phyloP scores from a whole-genome alignment of 2,888 invertebrate species.

The Ethmia dodecea region DNA sequence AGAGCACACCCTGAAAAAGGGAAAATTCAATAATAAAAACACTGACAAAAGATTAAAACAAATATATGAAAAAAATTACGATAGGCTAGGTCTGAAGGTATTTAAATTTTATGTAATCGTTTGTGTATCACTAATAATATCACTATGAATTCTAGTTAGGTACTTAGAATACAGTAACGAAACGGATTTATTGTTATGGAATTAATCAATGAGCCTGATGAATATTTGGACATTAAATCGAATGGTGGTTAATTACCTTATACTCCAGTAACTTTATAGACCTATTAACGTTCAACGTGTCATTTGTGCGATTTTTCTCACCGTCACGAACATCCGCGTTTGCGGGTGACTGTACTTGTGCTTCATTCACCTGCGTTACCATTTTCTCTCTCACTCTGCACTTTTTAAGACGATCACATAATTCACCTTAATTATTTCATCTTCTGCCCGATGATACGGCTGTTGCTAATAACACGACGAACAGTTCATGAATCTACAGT shows the following conservation, averaged over 20 bases:
- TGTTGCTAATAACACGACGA: background rate
- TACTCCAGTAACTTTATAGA: slow-evolving; percentile 55
- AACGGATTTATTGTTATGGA: too few relatives aligned
- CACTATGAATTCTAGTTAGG: too few relatives aligned
- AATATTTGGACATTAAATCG: too few relatives aligned
- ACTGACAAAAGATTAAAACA: too few relatives aligned
- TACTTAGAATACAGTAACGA: too few relatives aligned
- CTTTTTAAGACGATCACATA: slow-evolving; percentile 44
- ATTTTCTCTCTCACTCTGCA: slow-evolving; percentile 55
- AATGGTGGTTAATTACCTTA: too few relatives aligned
- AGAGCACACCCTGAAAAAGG: slow-evolving; percentile 75
- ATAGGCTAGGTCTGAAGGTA: too few relatives aligned
- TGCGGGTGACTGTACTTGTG: slow-evolving; percentile 64
- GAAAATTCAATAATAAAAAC: too few relatives aligned
- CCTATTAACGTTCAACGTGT: slow-evolving; percentile 43
- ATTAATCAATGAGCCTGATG: too few relatives aligned
- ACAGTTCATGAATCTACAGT: background rate
- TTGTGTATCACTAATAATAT: too few relatives aligned
- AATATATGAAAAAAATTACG: too few relatives aligned
- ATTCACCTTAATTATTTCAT: slow-evolving; percentile 32
- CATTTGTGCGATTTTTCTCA: slow-evolving; percentile 46
- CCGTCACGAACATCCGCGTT: slow-evolving; percentile 48
- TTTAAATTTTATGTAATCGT: too few relatives aligned
- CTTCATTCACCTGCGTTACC: slow-evolving; percentile 73
- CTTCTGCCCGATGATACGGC: slow-evolving; percentile 17